Base-by-base conservation (phyloP, 1,140 invertebrate genomes). In the Bombus haemorrhoidalis region DNA sequence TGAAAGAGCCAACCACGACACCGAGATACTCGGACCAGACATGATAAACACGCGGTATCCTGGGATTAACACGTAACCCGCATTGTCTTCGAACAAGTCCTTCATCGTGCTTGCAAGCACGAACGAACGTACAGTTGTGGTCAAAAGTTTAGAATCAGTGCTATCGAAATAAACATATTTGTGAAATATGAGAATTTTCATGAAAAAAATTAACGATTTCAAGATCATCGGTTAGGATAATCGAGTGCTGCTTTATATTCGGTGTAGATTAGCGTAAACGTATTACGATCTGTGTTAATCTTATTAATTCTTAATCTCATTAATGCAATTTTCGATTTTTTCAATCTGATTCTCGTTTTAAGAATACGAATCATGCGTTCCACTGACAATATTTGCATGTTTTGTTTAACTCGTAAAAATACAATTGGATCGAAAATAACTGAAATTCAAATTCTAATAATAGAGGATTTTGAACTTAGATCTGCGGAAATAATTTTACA, bases 11-110 rank as follows among this genome's bases (percentile, higher is more conserved):
- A 68, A 37, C 85, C 81, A 28, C 32, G 71, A 71, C 76, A 78
- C 74, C 75, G 76, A 89, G 78, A 69, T 66, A 80, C 74, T 90
- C 62, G 88, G 86, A 76, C 82, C 81, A 75, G 57, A 41, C 68
- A 62, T 83, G 86, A 90, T 90, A 90, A 90, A 90, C 88, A 85
- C 78, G 75, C 78, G 86, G 86, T 90, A 87, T 87, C 81, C 71
- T 71, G 89, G 86, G 89, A 90, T 90, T 90, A 90, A 90, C 89
- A 82, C 89, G 81, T 77, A 87, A 77, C 88, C 88, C 82, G 86
- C 78, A 90, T 90, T 90, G 89, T 87, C 87, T 84, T 85, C 86
- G 74, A 75, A 72, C 68, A n/a, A 37, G 39, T 37, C 43, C 59
- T 57, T 71, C 71, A 10, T 32, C 8, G 39, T 15, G 71, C 37